These are phyloP conservation scores for Euura saliciscinereae DNA, from an alignment of 1,140 invertebrate species.

Conservation along the genomic window DNA sequence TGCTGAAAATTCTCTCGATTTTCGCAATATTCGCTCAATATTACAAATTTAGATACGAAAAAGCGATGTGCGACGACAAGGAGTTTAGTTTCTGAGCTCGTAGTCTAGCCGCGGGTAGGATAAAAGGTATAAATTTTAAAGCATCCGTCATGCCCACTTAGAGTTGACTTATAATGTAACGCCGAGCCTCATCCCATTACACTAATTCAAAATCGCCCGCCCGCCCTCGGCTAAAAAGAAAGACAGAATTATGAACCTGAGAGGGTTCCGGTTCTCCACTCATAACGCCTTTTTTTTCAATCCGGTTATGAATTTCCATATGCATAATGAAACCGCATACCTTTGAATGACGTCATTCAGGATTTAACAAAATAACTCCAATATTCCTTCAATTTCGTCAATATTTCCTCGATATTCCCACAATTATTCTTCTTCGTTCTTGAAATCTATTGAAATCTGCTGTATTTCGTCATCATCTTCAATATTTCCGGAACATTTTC, in stretches of 20 bases:
- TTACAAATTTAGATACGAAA: no score
- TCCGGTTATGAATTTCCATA: conserved; percentile 42
- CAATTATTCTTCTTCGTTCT: conserved; percentile 10
- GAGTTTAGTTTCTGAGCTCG: no score
- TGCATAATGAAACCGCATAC: conserved; percentile 36
- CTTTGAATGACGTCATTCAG: conserved; percentile 45
- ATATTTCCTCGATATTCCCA: background rate
- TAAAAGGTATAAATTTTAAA: conserved; percentile 2
- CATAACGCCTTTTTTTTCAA: conserved; percentile 25
- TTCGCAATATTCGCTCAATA: no score
- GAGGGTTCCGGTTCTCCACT: background rate
- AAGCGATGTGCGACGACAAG: no score
- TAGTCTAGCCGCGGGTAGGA: background rate
- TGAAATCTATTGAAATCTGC: conserved; percentile 20
- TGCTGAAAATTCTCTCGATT: no score
- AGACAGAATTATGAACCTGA: background rate
- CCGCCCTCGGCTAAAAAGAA: background rate
- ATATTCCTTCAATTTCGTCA: background rate
- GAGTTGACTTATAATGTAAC: conserved; percentile 4
- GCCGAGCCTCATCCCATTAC: background rate
- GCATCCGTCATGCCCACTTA: conserved; percentile 4
- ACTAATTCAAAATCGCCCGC: conserved; percentile 1
- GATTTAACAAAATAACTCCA: conserved; percentile 30
- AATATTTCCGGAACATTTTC: no score
- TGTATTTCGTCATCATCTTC: background rate